Evolutionary conservation across 1,140 invertebrate species (phyloP), one percentile per base, ranked within the genome.

Genomic region (Diorhabda sublineata): DNA sequence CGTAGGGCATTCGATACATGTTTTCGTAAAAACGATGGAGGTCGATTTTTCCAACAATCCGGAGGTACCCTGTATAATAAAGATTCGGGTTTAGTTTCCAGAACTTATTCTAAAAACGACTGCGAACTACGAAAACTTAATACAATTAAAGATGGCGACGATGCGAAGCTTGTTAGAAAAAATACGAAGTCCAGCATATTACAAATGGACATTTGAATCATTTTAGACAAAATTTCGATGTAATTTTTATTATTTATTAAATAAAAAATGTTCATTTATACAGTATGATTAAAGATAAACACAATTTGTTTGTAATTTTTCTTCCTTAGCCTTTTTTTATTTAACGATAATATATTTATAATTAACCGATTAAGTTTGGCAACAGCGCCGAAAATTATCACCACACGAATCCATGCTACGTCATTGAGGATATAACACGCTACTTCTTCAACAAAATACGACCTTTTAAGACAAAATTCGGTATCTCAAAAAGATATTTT

Each of bases 1-100:
- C 72, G 71, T 47, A 68, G 73, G 44, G 71, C 72, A 41, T 76
- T 76, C 65, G 74, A 69, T 62, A 67, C 74, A 45, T 76, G 75
- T 66, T 71, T 65, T 44, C 67, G 61, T 4, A 45, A 8, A 26
- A 26, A 26, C 26, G 42, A 45, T 3, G 59, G 5, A 8, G 58
- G 60, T 11, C 59, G 65, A 9, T 45, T 60, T 45, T 67, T 61
- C 5, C 60, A 67, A 43, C 57, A 60, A 26, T 60, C 57, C 11
- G 65, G 65, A 26, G 58, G 65, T 7, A 67, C 65, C 3, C 45
- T 60, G 6, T 67, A 60, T 58, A 59, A 67, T 58, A 67, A 67
- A 47, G 58, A 67, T 7, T 67, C 65, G 0, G 65, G 42, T 2
- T 59, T 67, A 11, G 58, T 43, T 45, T 67, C 65, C 6, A 56